Evolutionary conservation across 2,797 vertebrate genomes (phyloP).

Genomic region (Florisuga fusca): DNA sequence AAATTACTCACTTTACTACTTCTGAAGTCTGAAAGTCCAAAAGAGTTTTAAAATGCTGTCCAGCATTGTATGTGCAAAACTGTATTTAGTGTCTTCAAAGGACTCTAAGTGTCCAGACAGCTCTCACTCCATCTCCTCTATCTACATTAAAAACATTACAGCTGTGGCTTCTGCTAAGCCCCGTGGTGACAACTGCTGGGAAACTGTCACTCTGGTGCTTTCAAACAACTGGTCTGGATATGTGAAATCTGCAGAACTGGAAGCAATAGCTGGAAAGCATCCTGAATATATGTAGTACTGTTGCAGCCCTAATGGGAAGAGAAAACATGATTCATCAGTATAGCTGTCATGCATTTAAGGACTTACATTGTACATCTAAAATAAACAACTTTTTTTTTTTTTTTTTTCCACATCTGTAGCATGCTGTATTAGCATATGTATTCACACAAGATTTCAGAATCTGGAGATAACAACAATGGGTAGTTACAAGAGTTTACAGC

Average conservation of each 20-base stretch:
- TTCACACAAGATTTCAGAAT: not conserved
- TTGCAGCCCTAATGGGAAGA: slow-evolving; percentile 87
- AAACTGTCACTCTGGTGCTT: slow-evolving; percentile 40
- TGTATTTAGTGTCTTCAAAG: slow-evolving; percentile 51
- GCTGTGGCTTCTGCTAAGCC: not conserved
- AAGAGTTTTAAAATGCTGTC: slow-evolving; percentile 35
- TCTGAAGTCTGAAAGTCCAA: slow-evolving; percentile 9
- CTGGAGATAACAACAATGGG: not conserved
- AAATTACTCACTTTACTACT: not conserved
- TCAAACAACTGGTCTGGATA: slow-evolving; percentile 82
- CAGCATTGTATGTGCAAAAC: slow-evolving; percentile 74
- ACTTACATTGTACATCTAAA: not conserved
- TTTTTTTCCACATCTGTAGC: not conserved
- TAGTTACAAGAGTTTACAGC: not conserved
- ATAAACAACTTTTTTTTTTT: not conserved
- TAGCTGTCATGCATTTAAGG: not conserved
- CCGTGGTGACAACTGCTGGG: not conserved
- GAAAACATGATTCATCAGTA: not conserved
- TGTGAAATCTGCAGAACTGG: slow-evolving; percentile 93
- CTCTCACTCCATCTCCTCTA: not conserved
- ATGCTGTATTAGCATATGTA: not conserved
- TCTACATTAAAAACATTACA: not conserved
- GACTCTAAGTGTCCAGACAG: not conserved
- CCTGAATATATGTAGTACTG: slow-evolving; percentile 91
- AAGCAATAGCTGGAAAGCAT: slow-evolving; percentile 94